Conservation (phyloP, 2,888 invertebrate species). For the Drosophila kuntzei region DNA sequence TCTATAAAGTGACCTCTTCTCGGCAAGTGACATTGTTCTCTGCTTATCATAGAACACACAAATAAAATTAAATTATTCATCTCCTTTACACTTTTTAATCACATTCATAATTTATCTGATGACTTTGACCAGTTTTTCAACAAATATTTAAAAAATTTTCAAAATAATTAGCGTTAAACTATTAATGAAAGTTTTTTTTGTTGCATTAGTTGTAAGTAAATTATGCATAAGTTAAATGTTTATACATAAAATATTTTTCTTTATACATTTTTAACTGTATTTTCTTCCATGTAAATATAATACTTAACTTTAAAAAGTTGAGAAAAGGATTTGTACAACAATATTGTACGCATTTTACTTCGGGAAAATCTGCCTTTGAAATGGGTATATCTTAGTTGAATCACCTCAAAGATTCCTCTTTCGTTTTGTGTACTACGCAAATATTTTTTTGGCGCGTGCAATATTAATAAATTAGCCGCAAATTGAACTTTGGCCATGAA, state of each 20-base stretch:
- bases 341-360: neutral
- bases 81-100: neutral
- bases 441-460: neutral
- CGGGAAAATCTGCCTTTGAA: neutral
- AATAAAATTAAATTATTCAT: conserved; percentile 16
- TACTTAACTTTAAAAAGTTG: no score
- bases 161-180: neutral
- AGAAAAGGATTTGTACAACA: neutral
- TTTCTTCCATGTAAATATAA: no score
- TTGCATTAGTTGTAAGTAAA: no score
- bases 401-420: neutral
- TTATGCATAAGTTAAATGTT: no score
- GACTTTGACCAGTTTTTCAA: neutral
- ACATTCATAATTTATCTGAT: neutral
- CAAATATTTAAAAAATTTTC: neutral
- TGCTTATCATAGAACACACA: conserved; percentile 1
- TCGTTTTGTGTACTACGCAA: neutral
- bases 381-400: neutral
- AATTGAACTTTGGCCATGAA: conserved; percentile 24
- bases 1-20: conserved; percentile 22
- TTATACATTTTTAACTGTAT: no score
- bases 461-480: conserved; percentile 20
- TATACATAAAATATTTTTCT: no score
- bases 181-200: neutral
- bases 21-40: conserved; percentile 7